Conservation (phyloP, 2,113 vertebrate species). For the Sakesphorus luctuosus region DNA sequence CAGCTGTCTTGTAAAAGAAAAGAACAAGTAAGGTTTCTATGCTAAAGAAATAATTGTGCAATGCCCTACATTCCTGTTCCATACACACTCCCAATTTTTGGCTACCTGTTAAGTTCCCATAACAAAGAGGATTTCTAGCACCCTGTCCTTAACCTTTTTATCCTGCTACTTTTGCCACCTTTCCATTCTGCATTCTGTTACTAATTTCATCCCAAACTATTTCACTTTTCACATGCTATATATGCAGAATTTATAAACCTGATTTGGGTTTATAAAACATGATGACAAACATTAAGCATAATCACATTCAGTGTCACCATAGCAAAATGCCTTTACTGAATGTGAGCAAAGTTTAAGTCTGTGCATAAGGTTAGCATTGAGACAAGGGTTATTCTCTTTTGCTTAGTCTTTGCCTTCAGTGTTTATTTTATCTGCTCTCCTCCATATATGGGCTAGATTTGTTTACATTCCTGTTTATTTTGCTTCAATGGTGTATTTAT, state of each 20-base stretch:
- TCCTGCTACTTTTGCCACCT: not conserved
- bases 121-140: not conserved
- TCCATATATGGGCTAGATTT: not conserved
- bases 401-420: not conserved
- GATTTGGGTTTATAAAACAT: not conserved
- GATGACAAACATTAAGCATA: not conserved
- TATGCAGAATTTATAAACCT: not conserved
- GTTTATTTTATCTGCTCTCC: not conserved
- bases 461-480: not conserved
- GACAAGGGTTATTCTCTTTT: not conserved
- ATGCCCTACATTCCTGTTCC: not conserved
- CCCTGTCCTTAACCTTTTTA: not conserved
- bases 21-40: not conserved
- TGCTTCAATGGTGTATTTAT: not conserved
- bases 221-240: not conserved
- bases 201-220: not conserved
- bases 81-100: not conserved
- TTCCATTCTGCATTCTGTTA: not conserved
- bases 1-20: not conserved
- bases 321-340: not conserved
- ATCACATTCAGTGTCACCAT: accelerated
- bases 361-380: not conserved
- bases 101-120: not conserved
- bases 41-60: not conserved
- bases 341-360: not conserved